Percentiles rank a stretch among this genome's conserved stretches.
Conservation (phyloP, 2,888 invertebrate genomes). For the Troglohyphantes excavatus region DNA sequence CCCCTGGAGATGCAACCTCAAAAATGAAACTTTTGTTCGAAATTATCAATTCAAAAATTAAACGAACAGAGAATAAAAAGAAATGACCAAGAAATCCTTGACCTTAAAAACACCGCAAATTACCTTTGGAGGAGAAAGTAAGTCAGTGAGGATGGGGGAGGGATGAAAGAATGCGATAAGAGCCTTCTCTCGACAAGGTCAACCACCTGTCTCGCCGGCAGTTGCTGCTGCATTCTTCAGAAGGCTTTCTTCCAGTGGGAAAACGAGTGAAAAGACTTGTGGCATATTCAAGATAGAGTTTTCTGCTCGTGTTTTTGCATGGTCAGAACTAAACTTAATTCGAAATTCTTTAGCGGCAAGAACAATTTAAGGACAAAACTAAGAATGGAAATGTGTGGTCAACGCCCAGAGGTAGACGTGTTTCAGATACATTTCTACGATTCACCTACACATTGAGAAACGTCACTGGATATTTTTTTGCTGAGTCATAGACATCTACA, state of each 20-base stretch:
- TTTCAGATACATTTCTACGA: background rate
- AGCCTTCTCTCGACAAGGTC: slow-evolving; percentile 70
- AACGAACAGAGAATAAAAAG: background rate
- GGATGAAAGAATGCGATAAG: slow-evolving; percentile 22
- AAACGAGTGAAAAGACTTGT: background rate
- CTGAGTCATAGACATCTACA: too few relatives aligned
- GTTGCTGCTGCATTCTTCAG: slow-evolving; percentile 60
- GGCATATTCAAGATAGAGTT: too few relatives aligned
- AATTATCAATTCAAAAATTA: too few relatives aligned
- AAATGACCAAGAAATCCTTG: slow-evolving; percentile 26
- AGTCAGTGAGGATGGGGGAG: background rate
- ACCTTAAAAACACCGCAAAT: slow-evolving; percentile 12
- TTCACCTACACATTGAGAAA: too few relatives aligned
- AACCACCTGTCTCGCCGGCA: slow-evolving; percentile 64
- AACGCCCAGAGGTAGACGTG: slow-evolving; percentile 8
- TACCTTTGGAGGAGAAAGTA: slow-evolving; percentile 19
- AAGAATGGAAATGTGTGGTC: background rate
- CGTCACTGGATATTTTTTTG: too few relatives aligned
- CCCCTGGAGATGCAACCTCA: too few relatives aligned
- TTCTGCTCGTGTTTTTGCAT: too few relatives aligned
- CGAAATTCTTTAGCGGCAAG: background rate
- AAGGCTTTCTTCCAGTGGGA: slow-evolving; percentile 13
- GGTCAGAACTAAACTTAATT: too few relatives aligned
- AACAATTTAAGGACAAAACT: background rate
- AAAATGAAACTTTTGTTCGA: too few relatives aligned